phyloP scores from a whole-genome alignment of 2,888 invertebrate genomes.

The Stenchaetothrips biformis region DNA sequence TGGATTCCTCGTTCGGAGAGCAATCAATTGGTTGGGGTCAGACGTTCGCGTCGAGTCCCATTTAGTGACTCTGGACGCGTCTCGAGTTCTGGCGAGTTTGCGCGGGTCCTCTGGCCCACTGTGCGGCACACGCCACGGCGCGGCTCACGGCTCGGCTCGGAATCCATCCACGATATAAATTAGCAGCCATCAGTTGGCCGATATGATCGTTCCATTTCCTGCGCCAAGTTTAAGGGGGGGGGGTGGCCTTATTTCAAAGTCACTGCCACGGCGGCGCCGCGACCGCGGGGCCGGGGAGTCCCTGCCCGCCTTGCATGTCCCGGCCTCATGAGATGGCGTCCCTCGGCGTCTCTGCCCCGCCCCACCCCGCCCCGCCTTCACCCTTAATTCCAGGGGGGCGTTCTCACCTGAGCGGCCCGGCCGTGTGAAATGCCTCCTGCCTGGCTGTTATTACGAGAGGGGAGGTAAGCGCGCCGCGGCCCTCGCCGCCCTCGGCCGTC shows the following conservation, averaged over 20 bases:
- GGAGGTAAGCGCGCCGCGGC: no score
- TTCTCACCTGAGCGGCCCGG: constrained; percentile 13
- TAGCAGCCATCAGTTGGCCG: constrained; percentile 14
- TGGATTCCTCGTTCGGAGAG: no score
- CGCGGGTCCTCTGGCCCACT: no score
- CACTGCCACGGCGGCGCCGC: neutral
- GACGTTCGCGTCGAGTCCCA: no score
- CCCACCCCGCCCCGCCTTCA: neutral
- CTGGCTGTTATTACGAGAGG: neutral
- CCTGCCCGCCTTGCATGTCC: constrained; percentile 1
- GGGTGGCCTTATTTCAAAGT: constrained; percentile 18
- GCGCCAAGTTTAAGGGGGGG: constrained; percentile 11
- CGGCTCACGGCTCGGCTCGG: neutral
- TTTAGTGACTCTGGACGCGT: no score
- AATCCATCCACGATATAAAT: constrained; percentile 16
- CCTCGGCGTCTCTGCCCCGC: neutral
- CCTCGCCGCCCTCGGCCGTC: neutral
- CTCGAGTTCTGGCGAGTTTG: no score
- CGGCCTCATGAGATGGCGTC: constrained; percentile 10
- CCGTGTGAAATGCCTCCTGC: constrained; percentile 13
- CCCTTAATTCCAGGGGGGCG: constrained; percentile 5
- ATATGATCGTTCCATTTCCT: constrained; percentile 23
- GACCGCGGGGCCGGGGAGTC: no score
- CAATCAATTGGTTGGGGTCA: no score
- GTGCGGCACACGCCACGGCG: no score